These are phyloP conservation scores for Garrulus glandarius DNA, from an alignment of 2,797 vertebrate genomes.

Conservation along the genomic window DNA sequence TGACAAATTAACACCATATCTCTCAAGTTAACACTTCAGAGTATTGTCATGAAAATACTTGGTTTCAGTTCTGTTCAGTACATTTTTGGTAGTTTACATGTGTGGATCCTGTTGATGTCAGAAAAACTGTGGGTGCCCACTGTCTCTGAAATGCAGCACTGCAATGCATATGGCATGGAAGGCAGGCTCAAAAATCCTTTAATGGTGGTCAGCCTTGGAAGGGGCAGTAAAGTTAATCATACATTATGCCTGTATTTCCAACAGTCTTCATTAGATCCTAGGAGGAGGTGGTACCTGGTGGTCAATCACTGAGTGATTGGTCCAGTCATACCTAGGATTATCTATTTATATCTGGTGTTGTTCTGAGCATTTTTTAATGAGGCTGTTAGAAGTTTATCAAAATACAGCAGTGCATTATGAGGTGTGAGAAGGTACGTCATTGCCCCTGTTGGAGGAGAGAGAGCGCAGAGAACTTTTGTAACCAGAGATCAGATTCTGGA, in stretches of 20 bases:
- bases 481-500: neutral
- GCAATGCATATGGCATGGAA: neutral
- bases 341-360: neutral
- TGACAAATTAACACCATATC: neutral
- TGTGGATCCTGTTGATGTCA: neutral
- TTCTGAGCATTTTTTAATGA: neutral
- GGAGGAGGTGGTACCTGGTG: neutral
- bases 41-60: neutral
- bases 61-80: neutral
- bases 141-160: neutral
- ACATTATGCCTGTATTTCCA: neutral
- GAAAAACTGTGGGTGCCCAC: rapidly evolving
- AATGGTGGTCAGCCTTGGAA: neutral
- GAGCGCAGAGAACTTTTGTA: neutral
- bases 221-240: rapidly evolving
- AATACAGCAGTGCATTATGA: neutral
- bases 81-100: neutral
- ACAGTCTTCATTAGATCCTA: rapidly evolving
- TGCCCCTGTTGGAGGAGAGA: neutral
- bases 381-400: neutral
- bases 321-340: neutral
- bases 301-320: neutral
- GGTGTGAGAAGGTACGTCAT: neutral
- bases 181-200: neutral
- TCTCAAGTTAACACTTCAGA: neutral